Evolutionary conservation across 2,797 vertebrate species (phyloP), one percentile per base, ranked within the genome.

Genomic region (Atherinosoma microstoma): DNA sequence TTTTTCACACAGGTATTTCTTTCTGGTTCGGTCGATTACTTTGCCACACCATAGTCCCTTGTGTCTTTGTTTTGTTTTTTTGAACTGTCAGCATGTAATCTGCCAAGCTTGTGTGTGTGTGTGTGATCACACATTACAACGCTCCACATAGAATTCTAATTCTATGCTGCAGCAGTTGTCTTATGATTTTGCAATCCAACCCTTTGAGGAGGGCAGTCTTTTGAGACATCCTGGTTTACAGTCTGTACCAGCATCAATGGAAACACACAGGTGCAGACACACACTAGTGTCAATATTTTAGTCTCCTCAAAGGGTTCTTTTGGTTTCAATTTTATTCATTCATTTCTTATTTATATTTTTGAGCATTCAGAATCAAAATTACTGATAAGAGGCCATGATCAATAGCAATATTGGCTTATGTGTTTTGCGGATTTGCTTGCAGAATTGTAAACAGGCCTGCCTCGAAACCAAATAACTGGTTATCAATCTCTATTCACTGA

Each of bases 1-100:
- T 96, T 96, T 93, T 98, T 98, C 94, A 96, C 97, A 92, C 97
- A 98, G 97, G 97, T 98, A 98, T 93, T 95, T 96, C 93, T 83
- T 91, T 69, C 84, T 73, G 79, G 75, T 81, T 73, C 78, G 45
- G 71, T 86, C 82, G 80, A 91, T 90, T 85, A 78, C 58, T 88
- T 86, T 77, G 73, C 71, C 73, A 86, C 80, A 62, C 67, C 65
- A 58, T 72, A 30, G 58, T 72, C 70, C 65, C 68, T 66, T 20
- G 1, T 83, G 62, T 61, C 3, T 70, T 72, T 34, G 22, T 56
- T 65, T 36, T 36, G 68, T 71, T 58, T 57, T 24, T 67, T 62
- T 73, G 67, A 64, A 75, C 47, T 38, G 68, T 84, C 76, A 64
- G 90, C 89, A 93, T 92, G 92, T 73, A 62, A 67, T 72, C 30